Base-by-base conservation (phyloP, 2,888 invertebrate species). In the Ormyrus nitidulus region DNA sequence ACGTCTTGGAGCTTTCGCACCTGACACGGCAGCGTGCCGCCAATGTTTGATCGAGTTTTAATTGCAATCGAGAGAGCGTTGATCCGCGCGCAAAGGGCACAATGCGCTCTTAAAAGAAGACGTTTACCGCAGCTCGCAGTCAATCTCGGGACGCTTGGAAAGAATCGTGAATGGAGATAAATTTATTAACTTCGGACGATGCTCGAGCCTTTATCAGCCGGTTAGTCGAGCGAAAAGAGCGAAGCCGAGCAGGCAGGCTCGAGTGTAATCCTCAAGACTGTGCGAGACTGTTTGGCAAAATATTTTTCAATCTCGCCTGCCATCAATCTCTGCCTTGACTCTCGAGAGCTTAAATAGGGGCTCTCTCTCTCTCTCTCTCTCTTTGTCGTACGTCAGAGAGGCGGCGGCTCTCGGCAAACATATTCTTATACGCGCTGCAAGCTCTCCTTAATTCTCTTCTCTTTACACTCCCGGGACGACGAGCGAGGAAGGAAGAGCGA, bases 271-370 rank as follows among this genome's bases (percentile, higher is more conserved):
- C 44, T 19, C 46, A 34, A 48, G 66, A 56, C 72, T 77, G 46
- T 53, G 71, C 62, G 68, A 81, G 75, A 81, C 71, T 71, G 81
- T 78, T 81, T 81, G 75, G 62, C 71, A 66, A 75, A 78, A 81
- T 78, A 78, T 81, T 81, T 81, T 81, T 78, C 71, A 81, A 75
- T 81, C 71, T 70, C 74, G 65, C 49, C 13, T 19, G 19, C 6
- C 78, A 78, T 78, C 77, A 78, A 78, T 78, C 81, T 75, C 70
- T 34, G 74, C 70, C 75, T 75, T 81, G 74, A 74, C 62, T 70
- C 48, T 19, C 51, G 34, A 34, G 66, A 11, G 68, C 48, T 49
- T 46, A 19, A 19, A 19, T 34, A 6, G 1, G 49, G 13, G 9
- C 13, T 5, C 19, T 2, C 19, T 19, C 19, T 49, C 19, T 34